phyloP scores from a whole-genome alignment of 2,113 vertebrate genomes.

The Hyperopisus bebe region DNA sequence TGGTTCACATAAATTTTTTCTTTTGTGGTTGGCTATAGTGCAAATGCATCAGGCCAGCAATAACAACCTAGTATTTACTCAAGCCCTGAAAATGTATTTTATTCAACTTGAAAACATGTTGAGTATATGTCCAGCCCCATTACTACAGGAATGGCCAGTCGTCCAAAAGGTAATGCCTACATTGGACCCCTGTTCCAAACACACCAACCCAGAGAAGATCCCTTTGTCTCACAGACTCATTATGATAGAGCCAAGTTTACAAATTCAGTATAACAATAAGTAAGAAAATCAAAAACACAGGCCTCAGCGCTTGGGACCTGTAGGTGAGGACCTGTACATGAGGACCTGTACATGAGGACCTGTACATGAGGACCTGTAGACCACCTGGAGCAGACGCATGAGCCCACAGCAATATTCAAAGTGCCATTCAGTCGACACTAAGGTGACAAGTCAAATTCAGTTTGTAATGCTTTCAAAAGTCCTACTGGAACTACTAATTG shows the following conservation, averaged over 20 bases:
- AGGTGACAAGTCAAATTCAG: neutral
- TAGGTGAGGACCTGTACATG: neutral
- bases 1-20: slow-evolving; percentile 3
- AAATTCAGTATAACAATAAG: neutral
- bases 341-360: neutral
- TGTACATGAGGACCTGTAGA: neutral
- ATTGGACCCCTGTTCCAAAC: neutral
- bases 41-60: slow-evolving; percentile 16
- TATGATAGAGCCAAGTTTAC: neutral
- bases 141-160: neutral
- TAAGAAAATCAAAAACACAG: neutral
- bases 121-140: slow-evolving; percentile 20
- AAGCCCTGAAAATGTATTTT: slow-evolving; percentile 27
- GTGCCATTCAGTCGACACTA: neutral
- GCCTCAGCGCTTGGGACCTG: neutral
- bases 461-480: neutral
- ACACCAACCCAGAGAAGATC: neutral
- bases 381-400: neutral
- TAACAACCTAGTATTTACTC: slow-evolving; percentile 28
- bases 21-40: slow-evolving; percentile 5
- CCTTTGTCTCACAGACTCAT: neutral
- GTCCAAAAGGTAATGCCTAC: neutral
- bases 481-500: neutral
- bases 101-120: slow-evolving; percentile 15
- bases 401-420: neutral